These are phyloP conservation scores for Cataglyphis cursor DNA, from an alignment of 2,888 invertebrate species.

Conservation along the genomic window DNA sequence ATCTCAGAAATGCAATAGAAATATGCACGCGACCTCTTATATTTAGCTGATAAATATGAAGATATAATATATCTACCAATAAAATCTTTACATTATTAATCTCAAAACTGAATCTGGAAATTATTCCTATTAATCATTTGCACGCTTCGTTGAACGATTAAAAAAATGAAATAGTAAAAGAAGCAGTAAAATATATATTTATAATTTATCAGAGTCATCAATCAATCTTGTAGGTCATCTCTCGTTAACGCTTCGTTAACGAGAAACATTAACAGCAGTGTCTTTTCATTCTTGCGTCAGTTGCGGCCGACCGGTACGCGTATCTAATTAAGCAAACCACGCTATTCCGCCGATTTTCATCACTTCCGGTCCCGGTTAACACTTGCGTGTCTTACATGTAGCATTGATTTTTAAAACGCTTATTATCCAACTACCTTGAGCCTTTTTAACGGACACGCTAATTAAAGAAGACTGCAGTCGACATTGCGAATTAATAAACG, in stretches of 20 bases:
- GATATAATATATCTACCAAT: background rate
- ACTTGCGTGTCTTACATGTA: background rate
- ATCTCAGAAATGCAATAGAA: background rate
- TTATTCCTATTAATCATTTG: background rate
- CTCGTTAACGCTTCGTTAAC: slow-evolving; percentile 63
- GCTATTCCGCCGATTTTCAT: slow-evolving; percentile 45
- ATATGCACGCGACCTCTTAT: background rate
- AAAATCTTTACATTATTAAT: slow-evolving; percentile 28
- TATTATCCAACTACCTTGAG: slow-evolving; percentile 69
- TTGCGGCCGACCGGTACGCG: slow-evolving; percentile 14
- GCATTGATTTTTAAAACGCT: slow-evolving; percentile 24
- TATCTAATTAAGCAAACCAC: slow-evolving; percentile 63
- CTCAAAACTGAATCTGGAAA: background rate
- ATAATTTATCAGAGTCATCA: background rate
- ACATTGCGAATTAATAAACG: slow-evolving; percentile 52
- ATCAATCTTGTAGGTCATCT: slow-evolving; percentile 25
- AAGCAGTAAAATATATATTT: background rate
- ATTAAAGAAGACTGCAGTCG: slow-evolving; percentile 59
- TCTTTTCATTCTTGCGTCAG: slow-evolving; percentile 39
- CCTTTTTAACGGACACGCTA: slow-evolving; percentile 43
- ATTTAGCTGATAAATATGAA: slow-evolving; percentile 8
- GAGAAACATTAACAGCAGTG: slow-evolving; percentile 17
- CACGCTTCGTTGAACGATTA: background rate
- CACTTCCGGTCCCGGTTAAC: slow-evolving; percentile 56
- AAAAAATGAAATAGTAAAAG: background rate